Evolutionary conservation across 2,888 invertebrate genomes (phyloP), one percentile per base, ranked within the genome.

Genomic region (Callyntrura guangdongensis): DNA sequence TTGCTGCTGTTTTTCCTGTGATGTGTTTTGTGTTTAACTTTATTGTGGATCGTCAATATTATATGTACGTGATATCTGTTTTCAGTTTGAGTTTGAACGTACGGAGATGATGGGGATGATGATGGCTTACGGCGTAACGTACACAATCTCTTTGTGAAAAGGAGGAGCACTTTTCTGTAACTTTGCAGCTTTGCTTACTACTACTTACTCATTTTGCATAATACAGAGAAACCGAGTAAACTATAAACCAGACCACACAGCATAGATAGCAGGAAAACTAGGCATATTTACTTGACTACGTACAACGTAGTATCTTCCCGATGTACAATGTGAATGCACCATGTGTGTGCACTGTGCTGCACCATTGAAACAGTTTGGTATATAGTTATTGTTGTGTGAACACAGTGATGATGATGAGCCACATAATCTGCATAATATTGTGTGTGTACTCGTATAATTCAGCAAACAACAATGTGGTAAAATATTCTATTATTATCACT

Each of bases 371-470:
- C 45, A 72, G n/a, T 17, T n/a, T 45, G 45, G n/a, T 36, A 2
- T 36, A 36, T 69, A 9, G 69, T 45, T 45, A 49, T 72, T 49
- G 22, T 56, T 77, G 49, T 77, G 22, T n/a, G 12, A 22, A 17
- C 47, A 36, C 45, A 9, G 79, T 56, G 56, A 45, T 74, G 53
- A 77, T 77, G 77, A 82, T 82, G 81, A 82, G 61, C 81, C 59
- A 82, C 81, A 82, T 61, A 82, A 82, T 82, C 61, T 82, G 59
- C 81, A 82, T 81, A 36, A 82, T 81, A 36, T 17, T 72, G 12
- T 11, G 20, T 25, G 22, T 22, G 20, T 12, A 36, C 36, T 69
- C 72, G 45, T 47, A 72, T 45, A 72, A 72, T 36, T 45, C 11
- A 45, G 8, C 47, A 72, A 64, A 36, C 45, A 72, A n/a, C 45